These are phyloP conservation scores for Eudyptes chrysolophus DNA, from an alignment of 2,113 vertebrate species.

Conservation along the genomic window DNA sequence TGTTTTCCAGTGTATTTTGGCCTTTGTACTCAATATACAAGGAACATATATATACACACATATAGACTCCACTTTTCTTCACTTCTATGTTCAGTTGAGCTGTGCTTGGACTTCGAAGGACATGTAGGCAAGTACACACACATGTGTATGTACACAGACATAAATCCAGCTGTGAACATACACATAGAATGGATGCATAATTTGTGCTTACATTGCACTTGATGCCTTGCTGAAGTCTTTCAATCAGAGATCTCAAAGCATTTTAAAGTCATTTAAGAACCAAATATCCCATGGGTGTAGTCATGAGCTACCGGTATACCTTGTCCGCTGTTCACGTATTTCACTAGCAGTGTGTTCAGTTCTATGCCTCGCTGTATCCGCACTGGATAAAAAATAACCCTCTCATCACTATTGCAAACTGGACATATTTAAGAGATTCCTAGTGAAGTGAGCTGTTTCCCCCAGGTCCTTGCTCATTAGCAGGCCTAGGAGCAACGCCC, in stretches of 20 bases:
- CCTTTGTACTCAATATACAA: background rate
- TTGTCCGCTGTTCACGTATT: background rate
- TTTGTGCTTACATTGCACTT: background rate
- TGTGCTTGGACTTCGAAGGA: background rate
- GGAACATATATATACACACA: background rate
- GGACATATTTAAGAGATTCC: background rate
- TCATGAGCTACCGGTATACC: background rate
- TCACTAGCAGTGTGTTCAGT: background rate
- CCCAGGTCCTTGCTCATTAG: background rate
- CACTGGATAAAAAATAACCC: background rate
- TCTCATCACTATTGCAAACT: background rate
- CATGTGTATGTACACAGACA: background rate
- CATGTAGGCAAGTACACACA: fast-evolving
- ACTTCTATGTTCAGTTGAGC: background rate
- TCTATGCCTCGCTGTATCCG: background rate
- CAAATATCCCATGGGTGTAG: background rate
- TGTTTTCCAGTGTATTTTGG: background rate
- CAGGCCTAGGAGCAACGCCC: background rate
- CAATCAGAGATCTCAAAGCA: background rate
- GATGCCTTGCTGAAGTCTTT: background rate
- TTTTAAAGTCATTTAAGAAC: background rate
- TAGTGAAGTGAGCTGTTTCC: background rate
- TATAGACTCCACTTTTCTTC: background rate
- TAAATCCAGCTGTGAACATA: background rate
- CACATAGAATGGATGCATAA: background rate